Conservation (phyloP, 2,113 vertebrate species). For the Caretta caretta region DNA sequence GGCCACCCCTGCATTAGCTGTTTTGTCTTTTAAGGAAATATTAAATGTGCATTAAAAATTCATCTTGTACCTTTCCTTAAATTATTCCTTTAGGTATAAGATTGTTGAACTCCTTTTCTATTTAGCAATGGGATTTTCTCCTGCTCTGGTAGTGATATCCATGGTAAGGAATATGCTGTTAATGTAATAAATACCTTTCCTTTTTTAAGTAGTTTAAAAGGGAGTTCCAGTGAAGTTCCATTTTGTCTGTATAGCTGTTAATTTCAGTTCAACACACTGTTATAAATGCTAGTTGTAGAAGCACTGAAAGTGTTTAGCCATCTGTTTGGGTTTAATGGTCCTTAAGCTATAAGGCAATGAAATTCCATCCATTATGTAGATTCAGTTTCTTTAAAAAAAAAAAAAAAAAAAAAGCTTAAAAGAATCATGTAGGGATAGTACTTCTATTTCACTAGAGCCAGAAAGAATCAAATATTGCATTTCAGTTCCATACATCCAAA, state of each 20-base stretch:
- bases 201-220: neutral
- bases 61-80: neutral
- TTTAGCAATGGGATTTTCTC: conserved; percentile 96
- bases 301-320: neutral
- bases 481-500: neutral
- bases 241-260: neutral
- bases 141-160: conserved; percentile 94
- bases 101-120: conserved; percentile 97
- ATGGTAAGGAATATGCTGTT: conserved; percentile 87
- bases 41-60: neutral
- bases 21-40: neutral
- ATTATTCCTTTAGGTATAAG: conserved; percentile 89
- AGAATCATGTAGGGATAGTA: neutral
- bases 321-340: neutral
- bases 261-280: neutral
- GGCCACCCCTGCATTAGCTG: neutral
- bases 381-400: neutral
- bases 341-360: neutral
- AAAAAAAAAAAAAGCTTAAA: neutral
- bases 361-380: neutral
- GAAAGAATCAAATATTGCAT: neutral
- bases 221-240: neutral
- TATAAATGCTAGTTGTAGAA: neutral
- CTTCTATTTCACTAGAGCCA: neutral
- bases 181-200: neutral